Conservation (phyloP, 2,888 invertebrate species). For the Drosophila merina region DNA sequence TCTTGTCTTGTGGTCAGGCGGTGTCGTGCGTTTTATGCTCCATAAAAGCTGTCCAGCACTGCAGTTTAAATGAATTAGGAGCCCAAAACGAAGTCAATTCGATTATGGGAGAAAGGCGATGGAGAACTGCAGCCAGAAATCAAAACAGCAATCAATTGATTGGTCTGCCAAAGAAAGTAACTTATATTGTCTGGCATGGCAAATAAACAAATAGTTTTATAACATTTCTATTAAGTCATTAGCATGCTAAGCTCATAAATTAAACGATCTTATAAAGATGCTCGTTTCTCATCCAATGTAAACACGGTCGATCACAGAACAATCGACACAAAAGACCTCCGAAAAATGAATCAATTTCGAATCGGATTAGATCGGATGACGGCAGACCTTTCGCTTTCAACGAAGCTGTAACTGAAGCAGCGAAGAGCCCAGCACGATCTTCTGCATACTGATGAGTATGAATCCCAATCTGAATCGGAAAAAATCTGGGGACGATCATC, state of each 20-base stretch:
- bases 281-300: constrained; percentile 21
- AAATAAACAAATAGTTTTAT: constrained; percentile 46
- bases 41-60: constrained; percentile 66
- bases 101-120: constrained; percentile 51
- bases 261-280: constrained; percentile 39
- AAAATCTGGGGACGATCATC: constrained; percentile 55
- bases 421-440: constrained; percentile 49
- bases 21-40: constrained; percentile 76
- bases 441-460: constrained; percentile 69
- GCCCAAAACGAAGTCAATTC: constrained; percentile 70
- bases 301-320: constrained; percentile 35
- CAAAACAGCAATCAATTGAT: constrained; percentile 26
- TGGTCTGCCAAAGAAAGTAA: constrained; percentile 32
- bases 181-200: constrained; percentile 2
- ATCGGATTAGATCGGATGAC: constrained; percentile 42
- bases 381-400: constrained; percentile 72
- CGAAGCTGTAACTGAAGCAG: constrained; percentile 33
- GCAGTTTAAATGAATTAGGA: constrained; percentile 73
- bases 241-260: constrained; percentile 61
- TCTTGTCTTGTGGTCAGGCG: constrained; percentile 56
- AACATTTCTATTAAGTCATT: constrained; percentile 64
- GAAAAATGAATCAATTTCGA: constrained; percentile 65
- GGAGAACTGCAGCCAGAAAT: constrained; percentile 15
- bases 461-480: constrained; percentile 9
- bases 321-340: constrained; percentile 38